phyloP scores from a whole-genome alignment of 2,797 vertebrate genomes.

The Taeniopygia guttata region DNA sequence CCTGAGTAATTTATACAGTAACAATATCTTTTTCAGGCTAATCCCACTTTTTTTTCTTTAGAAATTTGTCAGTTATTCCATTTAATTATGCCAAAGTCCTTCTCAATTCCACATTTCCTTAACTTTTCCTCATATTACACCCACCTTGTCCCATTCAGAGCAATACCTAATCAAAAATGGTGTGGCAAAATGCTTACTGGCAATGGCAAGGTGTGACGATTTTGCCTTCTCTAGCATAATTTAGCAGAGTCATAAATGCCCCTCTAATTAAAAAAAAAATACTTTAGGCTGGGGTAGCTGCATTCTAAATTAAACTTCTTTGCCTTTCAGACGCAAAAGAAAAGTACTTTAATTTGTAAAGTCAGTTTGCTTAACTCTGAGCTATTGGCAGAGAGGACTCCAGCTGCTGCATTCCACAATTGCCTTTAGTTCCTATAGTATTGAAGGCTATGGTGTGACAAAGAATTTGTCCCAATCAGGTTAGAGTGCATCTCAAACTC shows the following conservation, averaged over 20 bases:
- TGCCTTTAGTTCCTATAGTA: constrained; percentile 2
- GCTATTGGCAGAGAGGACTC: constrained; percentile 15
- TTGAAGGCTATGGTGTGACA: neutral
- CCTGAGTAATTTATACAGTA: neutral
- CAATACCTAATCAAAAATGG: neutral
- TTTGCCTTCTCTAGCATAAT: constrained; percentile 1
- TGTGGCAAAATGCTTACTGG: neutral
- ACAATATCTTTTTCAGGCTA: neutral
- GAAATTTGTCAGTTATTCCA: neutral
- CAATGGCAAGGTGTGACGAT: neutral
- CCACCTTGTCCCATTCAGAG: neutral
- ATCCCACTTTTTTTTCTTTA: neutral
- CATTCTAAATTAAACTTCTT: constrained; percentile 37
- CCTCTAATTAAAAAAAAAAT: neutral
- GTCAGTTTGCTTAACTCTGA: constrained; percentile 23
- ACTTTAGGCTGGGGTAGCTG: neutral
- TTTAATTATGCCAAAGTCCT: neutral
- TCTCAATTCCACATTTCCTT: neutral
- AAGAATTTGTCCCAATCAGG: constrained; percentile 24
- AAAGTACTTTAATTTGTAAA: neutral
- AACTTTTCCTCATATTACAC: neutral
- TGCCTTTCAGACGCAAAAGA: constrained; percentile 34
- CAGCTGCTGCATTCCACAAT: constrained; percentile 17
- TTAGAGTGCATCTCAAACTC: constrained; percentile 29
- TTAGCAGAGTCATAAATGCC: neutral